Base-by-base conservation (phyloP, 1,140 invertebrate genomes). In the Camponotus pennsylvanicus region DNA sequence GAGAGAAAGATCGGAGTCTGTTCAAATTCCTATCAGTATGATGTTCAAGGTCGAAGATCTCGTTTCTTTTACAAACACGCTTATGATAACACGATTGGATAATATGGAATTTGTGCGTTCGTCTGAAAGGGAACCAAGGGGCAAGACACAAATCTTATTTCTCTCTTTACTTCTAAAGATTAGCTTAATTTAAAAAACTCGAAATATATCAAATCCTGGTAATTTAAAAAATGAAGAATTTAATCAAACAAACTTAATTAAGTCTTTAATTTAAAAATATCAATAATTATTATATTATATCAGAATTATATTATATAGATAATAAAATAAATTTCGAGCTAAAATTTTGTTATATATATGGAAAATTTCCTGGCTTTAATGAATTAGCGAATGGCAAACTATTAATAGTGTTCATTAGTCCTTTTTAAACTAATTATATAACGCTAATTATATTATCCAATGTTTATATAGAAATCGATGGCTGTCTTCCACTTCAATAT, bases 1-100 rank as follows among this genome's bases (percentile, higher is more conserved):
- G 85, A 57, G 66, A 32, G 40, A 66, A 67, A 73, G 40, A 57
- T 73, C 64, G 69, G 70, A 64, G 59, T n/a, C 55, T 55, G 57
- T 86, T 71, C 71, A 63, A 61, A 75, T 42, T 55, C 79, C 40
- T 83, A 73, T 83, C 79, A 73, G 55, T 73, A 82, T 7, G 64
- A 59, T 59, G 79, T 52, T 82, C 40, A 40, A 45, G 78, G 70
- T 70, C 64, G 21, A 27, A 69, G 49, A 57, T 27, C 37, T 55
- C 64, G 7, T 67, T 67, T 15, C n/a, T 18, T 79, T 70, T 67
- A 69, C 13, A 55, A 45, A 45, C 21, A 15, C 64, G 1, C 70
- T 42, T 42, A 40, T n/a, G 45, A 57, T 13, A 55, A 6, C n/a
- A n/a, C 40, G 21, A 70, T 75, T 45, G 32, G 70, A 27, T 45